These are phyloP conservation scores for Psittacula cyanocephala DNA, from an alignment of 2,113 vertebrate species.

Conservation along the genomic window DNA sequence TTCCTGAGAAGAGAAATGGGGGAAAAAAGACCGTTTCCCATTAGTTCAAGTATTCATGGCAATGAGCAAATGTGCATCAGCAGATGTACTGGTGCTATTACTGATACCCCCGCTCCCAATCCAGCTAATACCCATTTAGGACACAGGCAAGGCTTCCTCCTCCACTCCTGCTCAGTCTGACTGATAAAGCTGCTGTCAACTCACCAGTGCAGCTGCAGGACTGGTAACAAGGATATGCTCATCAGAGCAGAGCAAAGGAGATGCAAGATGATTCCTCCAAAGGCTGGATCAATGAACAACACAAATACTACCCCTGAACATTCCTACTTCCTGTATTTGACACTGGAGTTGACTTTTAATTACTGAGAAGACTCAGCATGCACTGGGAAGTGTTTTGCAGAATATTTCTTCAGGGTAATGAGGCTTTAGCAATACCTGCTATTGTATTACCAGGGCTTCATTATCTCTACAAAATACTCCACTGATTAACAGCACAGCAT, in stretches of 20 bases:
- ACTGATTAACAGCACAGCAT: background rate
- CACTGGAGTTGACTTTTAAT: constrained; percentile 56
- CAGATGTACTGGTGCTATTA: background rate
- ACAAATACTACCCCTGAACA: constrained; percentile 43
- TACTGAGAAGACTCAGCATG: constrained; percentile 48
- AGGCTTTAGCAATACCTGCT: constrained; percentile 56
- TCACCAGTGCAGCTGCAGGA: background rate
- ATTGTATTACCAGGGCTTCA: constrained; percentile 29
- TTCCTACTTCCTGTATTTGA: constrained; percentile 36
- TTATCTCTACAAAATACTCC: constrained; percentile 44
- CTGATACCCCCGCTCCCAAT: background rate
- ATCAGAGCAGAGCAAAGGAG: constrained; percentile 13
- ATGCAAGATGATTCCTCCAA: constrained; percentile 11
- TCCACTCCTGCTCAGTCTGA: background rate
- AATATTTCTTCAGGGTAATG: constrained; percentile 57
- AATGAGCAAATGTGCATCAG: background rate
- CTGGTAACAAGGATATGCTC: background rate
- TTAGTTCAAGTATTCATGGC: background rate
- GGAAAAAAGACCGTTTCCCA: background rate
- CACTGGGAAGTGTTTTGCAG: background rate
- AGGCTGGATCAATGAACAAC: constrained; percentile 45
- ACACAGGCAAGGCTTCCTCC: background rate
- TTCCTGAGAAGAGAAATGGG: constrained; percentile 75
- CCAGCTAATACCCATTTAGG: background rate
- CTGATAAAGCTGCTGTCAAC: background rate